Base-by-base conservation (phyloP, 2,888 invertebrate species). In the Corythucha ciliata region DNA sequence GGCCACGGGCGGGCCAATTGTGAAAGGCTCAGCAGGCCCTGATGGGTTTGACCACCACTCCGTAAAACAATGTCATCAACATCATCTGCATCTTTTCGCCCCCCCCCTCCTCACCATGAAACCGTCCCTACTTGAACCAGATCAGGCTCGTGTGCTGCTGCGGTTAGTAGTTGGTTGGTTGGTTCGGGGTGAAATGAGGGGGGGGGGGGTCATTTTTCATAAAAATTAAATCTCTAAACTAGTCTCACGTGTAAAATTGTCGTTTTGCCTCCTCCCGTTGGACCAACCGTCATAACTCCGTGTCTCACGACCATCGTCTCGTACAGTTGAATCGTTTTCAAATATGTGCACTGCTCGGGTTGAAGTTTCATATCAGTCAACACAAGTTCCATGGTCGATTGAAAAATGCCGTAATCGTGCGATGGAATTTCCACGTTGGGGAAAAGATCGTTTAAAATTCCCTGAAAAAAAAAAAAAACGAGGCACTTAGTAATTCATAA, bases 271-370 rank as follows among this genome's bases (percentile, higher is more conserved):
- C 88, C 82, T 0, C 89, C 90, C 0, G 90, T 88, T 0, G 89
- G 89, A 0, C 91, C 91, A 1, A 91, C 90, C 56, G 89, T 69
- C 90, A 92, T 91, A 1, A 91, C 90, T 2, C 91, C 91, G 77
- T 91, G 90, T 16, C 91, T 75, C 3, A 91, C 89, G 58, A 83
- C 80, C 85, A 91, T 85, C 0, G 90, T 91, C 67, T 91, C 91
- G 64, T 87, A 85, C 8, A 91, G 70, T 65, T 92, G 90, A 56
- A 91, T 85, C 16, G 83, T 77, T 72, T 88, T 87, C 34, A 72
- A 71, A 29, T 84, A 75, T 67, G 83, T 80, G 60, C 76, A 74
- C 1, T 63, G 59, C 58, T 82, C 80, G 0, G 81, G 70, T 66
- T 90, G 86, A 4, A 83, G 68, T 56, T 77, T 79, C 18, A 72